phyloP scores from a whole-genome alignment of 2,797 vertebrate species.

The Melanotaenia pygmaea region DNA sequence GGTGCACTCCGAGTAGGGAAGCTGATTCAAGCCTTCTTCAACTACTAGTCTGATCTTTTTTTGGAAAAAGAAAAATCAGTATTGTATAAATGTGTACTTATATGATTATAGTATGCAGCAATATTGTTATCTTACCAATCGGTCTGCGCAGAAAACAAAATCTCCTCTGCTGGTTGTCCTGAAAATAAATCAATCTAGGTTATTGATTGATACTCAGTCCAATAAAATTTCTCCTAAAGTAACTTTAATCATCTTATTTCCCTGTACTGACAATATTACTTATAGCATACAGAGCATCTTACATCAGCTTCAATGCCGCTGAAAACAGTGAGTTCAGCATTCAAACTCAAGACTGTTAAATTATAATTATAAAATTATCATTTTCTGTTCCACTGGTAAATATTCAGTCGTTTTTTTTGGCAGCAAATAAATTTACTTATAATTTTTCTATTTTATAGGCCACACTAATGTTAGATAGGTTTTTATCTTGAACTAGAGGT shows the following conservation, averaged over 20 bases:
- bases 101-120: neutral
- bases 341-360: neutral
- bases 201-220: neutral
- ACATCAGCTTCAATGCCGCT: neutral
- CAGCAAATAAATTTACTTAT: neutral
- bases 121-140: conserved; percentile 86
- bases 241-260: neutral
- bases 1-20: conserved; percentile 93
- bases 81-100: neutral
- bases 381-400: neutral
- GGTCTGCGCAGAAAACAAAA: conserved; percentile 96
- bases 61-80: conserved; percentile 13
- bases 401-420: neutral
- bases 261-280: neutral
- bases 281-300: neutral
- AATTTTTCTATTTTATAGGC: neutral
- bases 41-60: conserved; percentile 93
- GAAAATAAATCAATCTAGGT: conserved; percentile 35
- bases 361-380: too few relatives aligned
- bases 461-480: neutral
- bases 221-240: neutral
- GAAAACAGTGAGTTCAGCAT: neutral
- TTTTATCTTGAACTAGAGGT: neutral
- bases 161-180: conserved; percentile 96
- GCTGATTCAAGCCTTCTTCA: conserved; percentile 94